These are phyloP conservation scores for Busseola fusca DNA, from an alignment of 2,888 invertebrate species.

Conservation along the genomic window DNA sequence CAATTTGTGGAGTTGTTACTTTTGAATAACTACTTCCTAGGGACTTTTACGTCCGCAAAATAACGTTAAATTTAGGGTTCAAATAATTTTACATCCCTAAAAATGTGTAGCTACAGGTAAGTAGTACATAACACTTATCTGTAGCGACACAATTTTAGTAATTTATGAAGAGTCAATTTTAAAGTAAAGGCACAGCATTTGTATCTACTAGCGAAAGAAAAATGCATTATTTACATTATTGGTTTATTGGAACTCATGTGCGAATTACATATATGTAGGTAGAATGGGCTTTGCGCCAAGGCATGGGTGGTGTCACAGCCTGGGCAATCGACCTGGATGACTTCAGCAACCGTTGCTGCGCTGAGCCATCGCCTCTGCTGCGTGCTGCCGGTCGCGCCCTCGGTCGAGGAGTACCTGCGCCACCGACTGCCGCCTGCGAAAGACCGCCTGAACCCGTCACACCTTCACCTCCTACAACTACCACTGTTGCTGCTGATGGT, in stretches of 20 bases:
- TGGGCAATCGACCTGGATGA: slow-evolving; percentile 97
- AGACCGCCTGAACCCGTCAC: slow-evolving; percentile 93
- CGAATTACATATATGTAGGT: slow-evolving; percentile 84
- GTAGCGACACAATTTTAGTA: too few species aligned
- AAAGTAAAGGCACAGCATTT: not conserved
- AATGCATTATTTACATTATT: not conserved
- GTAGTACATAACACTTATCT: too few species aligned
- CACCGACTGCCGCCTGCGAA: slow-evolving; percentile 89
- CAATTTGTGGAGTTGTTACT: not conserved
- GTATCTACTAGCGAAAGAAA: not conserved
- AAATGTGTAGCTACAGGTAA: not conserved
- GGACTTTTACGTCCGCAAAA: not conserved
- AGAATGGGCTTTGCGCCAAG: slow-evolving; percentile 92
- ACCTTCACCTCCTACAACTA: slow-evolving; percentile 93
- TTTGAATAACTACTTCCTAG: not conserved
- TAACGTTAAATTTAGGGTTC: not conserved
- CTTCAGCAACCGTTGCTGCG: slow-evolving; percentile 95
- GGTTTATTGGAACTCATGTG: not conserved
- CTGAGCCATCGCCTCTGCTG: slow-evolving; percentile 93
- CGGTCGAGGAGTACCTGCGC: slow-evolving; percentile 88
- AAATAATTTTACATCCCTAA: not conserved
- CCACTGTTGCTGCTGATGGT: slow-evolving; percentile 88
- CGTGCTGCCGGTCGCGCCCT: slow-evolving; percentile 93
- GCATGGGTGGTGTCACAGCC: slow-evolving; percentile 94
- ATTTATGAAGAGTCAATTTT: not conserved